Conservation (phyloP, 1,140 invertebrate genomes). For the Cotesia glomerata region DNA sequence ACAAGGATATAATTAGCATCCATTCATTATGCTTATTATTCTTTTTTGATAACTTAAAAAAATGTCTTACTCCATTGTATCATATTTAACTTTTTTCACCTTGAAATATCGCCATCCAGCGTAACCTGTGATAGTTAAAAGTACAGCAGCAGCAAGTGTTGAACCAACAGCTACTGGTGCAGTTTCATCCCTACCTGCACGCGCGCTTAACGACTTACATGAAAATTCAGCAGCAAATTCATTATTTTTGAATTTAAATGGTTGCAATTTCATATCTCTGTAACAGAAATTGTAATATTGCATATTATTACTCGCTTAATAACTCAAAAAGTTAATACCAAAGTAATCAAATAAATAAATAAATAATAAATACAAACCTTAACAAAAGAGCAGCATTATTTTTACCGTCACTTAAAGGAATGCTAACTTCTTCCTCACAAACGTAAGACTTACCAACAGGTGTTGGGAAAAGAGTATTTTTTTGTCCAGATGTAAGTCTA, state of each 20-base stretch:
- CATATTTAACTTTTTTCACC: constrained; percentile 89
- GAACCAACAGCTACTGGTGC: constrained; percentile 87
- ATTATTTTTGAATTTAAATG: constrained; percentile 71
- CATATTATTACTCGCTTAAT: constrained; percentile 5
- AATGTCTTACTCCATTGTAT: constrained; percentile 82
- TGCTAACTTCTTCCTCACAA: constrained; percentile 72
- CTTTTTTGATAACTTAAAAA: background rate
- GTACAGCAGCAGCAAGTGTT: constrained; percentile 79
- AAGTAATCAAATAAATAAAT: constrained; percentile 1
- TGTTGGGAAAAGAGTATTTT: constrained; percentile 77
- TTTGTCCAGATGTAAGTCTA: constrained; percentile 66
- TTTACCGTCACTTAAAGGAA: constrained; percentile 53
- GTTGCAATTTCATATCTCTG: constrained; percentile 67
- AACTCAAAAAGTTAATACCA: constrained; percentile 9
- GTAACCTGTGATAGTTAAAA: constrained; percentile 82
- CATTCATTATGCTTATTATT: too few relatives aligned
- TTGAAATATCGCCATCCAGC: constrained; percentile 87
- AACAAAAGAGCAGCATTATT: constrained; percentile 50
- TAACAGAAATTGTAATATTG: constrained; percentile 30
- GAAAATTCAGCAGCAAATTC: constrained; percentile 68
- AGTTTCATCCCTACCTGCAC: constrained; percentile 74
- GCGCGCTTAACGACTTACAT: constrained; percentile 59
- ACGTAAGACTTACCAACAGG: constrained; percentile 84
- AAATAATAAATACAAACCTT: constrained; percentile 42
- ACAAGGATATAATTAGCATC: too few relatives aligned